Evolutionary conservation across 2,888 invertebrate species (phyloP).

Genomic region (Drosophila setosimentum): DNA sequence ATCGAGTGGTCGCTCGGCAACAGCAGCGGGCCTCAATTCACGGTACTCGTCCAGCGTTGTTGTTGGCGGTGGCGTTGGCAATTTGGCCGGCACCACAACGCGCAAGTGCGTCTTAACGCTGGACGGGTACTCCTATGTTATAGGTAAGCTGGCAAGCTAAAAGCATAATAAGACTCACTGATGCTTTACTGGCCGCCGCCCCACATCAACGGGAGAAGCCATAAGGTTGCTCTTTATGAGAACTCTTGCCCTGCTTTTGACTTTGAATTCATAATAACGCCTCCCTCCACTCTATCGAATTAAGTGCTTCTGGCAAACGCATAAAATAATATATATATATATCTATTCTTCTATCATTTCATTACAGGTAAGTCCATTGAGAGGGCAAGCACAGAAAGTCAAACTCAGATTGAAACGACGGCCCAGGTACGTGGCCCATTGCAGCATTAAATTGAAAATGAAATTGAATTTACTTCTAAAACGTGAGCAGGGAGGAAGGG

Average conservation of each 20-base stretch:
- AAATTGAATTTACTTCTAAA: slow-evolving; percentile 69
- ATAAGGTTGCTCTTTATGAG: slow-evolving; percentile 39
- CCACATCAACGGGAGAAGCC: slow-evolving; percentile 41
- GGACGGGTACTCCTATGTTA: slow-evolving; percentile 95
- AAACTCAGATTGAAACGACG: slow-evolving; percentile 37
- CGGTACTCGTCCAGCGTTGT: slow-evolving; percentile 82
- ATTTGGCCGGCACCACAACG: slow-evolving; percentile 86
- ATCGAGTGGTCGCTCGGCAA: slow-evolving; percentile 42
- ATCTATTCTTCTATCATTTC: slow-evolving; percentile 72
- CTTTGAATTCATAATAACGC: slow-evolving; percentile 40
- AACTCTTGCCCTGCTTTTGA: slow-evolving; percentile 19
- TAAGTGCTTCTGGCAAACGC: slow-evolving; percentile 28
- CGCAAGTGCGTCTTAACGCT: slow-evolving; percentile 93
- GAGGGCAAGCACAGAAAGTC: slow-evolving; percentile 32
- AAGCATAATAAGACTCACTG: neutral
- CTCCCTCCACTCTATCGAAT: neutral
- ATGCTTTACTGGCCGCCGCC: neutral
- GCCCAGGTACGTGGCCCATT: slow-evolving; percentile 62
- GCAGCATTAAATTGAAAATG: slow-evolving; percentile 78
- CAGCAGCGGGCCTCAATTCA: slow-evolving; percentile 9
- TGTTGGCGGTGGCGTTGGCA: slow-evolving; percentile 68
- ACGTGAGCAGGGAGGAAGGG: neutral
- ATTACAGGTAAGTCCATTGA: slow-evolving; percentile 74
- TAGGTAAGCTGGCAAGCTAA: slow-evolving; percentile 88
- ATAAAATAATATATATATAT: slow-evolving; percentile 63